Evolutionary conservation across 2,888 invertebrate genomes (phyloP), one percentile per base, ranked within the genome.

Genomic region (Dione juno): DNA sequence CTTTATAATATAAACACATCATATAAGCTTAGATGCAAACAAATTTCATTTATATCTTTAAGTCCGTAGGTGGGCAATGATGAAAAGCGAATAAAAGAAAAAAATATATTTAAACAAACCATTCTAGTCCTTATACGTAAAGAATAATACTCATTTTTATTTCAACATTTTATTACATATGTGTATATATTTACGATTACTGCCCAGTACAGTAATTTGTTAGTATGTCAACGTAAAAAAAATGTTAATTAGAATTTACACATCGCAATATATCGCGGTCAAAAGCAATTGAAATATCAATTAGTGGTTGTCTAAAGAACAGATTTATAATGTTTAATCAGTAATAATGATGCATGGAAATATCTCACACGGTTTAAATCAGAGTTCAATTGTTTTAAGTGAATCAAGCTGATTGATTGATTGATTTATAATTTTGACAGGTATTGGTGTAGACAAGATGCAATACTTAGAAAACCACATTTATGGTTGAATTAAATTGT

Each of bases 171-270:
- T 19, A 14, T 28, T 45, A 35, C 13, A 40, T 59, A 14, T 41
- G 67, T 68, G 57, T 50, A 64, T 43, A 10, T 28, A 45, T 35
- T 52, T 45, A 69, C 58, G 58, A 67, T 72, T 67, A 41, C 66
- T 58, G 57, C 69, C 58, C 28, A 69, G 63, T 69, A 16, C 50
- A 35, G 69, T 53, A 40, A 72, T 69, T 69, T 66, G 72, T 72
- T 66, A 72, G 54, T 58, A 37, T n/a, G 69, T 35, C 37, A 52
- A 58, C 37, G 66, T 63, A 64, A 69, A 67, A 69, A 70, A 64
- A 40, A 52, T 69, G 67, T 72, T 72, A 72, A 72, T 67, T 67
- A 59, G 45, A 45, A 67, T 66, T 40, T 58, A 70, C 66, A 64
- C 40, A 37, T 37, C 58, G 64, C 57, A 58, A 69, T 70, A 70